phyloP scores from a whole-genome alignment of 2,113 vertebrate species.

The Clarias macrocephalus region DNA sequence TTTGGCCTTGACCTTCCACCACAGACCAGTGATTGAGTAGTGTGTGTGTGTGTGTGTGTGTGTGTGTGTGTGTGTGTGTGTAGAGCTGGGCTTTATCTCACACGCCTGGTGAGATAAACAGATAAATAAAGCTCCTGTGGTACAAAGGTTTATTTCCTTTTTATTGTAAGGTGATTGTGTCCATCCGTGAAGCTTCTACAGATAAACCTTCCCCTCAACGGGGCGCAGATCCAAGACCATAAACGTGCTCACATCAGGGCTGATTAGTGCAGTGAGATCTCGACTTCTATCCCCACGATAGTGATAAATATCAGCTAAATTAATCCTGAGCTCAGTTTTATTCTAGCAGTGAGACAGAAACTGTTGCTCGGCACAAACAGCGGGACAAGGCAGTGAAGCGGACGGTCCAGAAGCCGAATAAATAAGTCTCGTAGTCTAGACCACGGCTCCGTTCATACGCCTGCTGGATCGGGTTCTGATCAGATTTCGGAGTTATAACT shows the following conservation, averaged over 20 bases:
- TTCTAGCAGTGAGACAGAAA: neutral
- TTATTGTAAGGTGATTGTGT: neutral
- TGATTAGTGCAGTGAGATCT: neutral
- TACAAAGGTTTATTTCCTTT: slow-evolving; percentile 7
- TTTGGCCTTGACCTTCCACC: neutral
- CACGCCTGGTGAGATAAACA: neutral
- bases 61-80: neutral
- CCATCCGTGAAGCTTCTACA: neutral
- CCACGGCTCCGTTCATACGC: neutral
- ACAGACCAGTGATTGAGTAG: neutral
- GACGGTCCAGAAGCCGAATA: neutral
- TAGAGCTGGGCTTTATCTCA: neutral
- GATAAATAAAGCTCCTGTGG: neutral
- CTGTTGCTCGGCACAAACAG: neutral
- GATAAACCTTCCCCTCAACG: neutral
- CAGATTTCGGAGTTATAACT: neutral
- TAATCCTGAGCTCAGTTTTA: neutral
- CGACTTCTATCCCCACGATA: neutral
- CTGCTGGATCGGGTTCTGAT: neutral
- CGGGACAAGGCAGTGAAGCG: neutral
- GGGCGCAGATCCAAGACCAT: neutral
- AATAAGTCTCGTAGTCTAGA: neutral
- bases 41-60: neutral
- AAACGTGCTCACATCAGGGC: neutral
- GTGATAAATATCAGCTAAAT: neutral